Conservation (phyloP, 2,797 vertebrate genomes). For the Acanthopagrus latus region DNA sequence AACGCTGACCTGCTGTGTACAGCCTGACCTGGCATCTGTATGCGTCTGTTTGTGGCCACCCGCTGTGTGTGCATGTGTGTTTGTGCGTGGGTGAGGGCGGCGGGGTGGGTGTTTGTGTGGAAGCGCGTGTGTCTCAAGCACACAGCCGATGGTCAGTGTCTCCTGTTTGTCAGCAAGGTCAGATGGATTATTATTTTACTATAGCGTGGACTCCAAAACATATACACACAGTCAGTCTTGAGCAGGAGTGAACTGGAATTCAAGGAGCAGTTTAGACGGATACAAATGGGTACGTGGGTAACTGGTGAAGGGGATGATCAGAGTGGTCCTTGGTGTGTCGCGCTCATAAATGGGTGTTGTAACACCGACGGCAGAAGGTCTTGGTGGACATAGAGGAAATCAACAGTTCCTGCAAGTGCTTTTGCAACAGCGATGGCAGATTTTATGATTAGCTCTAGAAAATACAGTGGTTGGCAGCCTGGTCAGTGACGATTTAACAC, state of each 20-base stretch:
- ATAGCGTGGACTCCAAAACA: background rate
- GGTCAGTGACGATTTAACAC: too few species aligned
- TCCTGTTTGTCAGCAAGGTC: slow-evolving; percentile 61
- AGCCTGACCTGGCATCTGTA: slow-evolving; percentile 77
- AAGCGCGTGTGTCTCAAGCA: slow-evolving; percentile 11
- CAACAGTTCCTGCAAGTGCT: slow-evolving; percentile 9
- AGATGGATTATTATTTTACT: slow-evolving; percentile 5
- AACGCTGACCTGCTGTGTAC: slow-evolving; percentile 75
- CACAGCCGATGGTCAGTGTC: slow-evolving; percentile 54
- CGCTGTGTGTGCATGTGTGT: slow-evolving; percentile 47
- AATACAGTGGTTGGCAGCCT: too few species aligned
- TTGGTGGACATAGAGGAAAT: slow-evolving; percentile 28
- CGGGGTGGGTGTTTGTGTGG: slow-evolving; percentile 15
- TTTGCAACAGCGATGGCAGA: slow-evolving; percentile 2
- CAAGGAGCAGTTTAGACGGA: slow-evolving; percentile 40
- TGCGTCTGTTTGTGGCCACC: slow-evolving; percentile 71
- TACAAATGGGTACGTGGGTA: slow-evolving; percentile 55
- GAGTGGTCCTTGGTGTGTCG: slow-evolving; percentile 37
- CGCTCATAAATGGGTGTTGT: slow-evolving; percentile 8
- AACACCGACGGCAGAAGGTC: slow-evolving; percentile 16
- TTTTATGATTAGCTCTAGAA: background rate
- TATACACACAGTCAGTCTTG: background rate
- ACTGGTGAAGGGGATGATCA: slow-evolving; percentile 55
- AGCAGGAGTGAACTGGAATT: slow-evolving; percentile 9
- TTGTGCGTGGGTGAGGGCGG: slow-evolving; percentile 13